Conservation (phyloP, 2,888 invertebrate species). For the Steinernema carpocapsae region DNA sequence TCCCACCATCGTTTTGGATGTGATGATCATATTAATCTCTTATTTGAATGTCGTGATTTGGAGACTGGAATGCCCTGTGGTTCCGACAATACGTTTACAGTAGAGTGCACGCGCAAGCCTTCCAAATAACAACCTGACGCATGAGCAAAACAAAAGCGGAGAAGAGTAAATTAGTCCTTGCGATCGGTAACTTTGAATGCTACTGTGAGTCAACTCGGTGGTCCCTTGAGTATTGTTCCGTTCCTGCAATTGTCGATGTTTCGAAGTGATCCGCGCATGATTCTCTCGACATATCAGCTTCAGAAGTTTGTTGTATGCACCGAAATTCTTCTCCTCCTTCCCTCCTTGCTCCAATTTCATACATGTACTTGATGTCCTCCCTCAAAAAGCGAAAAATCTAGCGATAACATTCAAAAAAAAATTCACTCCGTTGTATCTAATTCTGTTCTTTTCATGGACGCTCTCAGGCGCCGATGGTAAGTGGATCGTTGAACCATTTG, state of each 20-base stretch:
- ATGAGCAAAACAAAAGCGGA: constrained; percentile 1
- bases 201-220: not conserved
- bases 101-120: constrained; percentile 29
- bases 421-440: constrained; percentile 17
- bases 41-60: constrained; percentile 32
- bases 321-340: not conserved
- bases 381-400: not conserved
- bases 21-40: constrained; percentile 27
- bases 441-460: constrained; percentile 40
- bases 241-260: constrained; percentile 17
- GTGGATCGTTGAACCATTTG: constrained; percentile 39
- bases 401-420: constrained; percentile 12
- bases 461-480: constrained; percentile 54
- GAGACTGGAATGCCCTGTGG: constrained; percentile 30
- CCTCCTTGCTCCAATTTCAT: not conserved
- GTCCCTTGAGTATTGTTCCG: constrained; percentile 23
- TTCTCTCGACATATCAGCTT: constrained; percentile 2
- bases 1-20: constrained; percentile 28
- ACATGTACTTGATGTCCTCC: not conserved
- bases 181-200: not conserved
- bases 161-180: not conserved
- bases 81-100: not conserved
- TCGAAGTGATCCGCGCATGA: constrained; percentile 22
- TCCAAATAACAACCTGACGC: constrained; percentile 8
- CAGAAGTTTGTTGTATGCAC: not conserved